These are phyloP conservation scores for Drosophila macrothrix DNA, from an alignment of 2,888 invertebrate genomes.

Conservation along the genomic window DNA sequence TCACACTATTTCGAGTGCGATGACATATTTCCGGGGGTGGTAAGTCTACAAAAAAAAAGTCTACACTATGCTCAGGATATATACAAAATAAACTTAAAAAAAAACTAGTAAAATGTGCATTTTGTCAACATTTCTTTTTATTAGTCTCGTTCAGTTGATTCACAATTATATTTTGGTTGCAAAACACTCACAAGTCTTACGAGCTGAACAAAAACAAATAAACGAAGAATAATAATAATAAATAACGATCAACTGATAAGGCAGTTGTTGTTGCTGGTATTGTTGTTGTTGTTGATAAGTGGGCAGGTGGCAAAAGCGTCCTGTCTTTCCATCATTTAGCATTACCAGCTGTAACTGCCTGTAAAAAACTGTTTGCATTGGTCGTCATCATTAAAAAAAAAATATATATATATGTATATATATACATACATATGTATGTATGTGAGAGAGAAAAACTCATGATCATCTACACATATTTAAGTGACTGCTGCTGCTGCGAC, in stretches of 20 bases:
- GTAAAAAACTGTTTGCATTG: slow-evolving; percentile 32
- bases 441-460: slow-evolving; percentile 23
- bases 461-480: slow-evolving; percentile 44
- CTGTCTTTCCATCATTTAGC: neutral
- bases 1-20: slow-evolving; percentile 65
- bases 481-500: slow-evolving; percentile 41
- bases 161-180: slow-evolving; percentile 73
- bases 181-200: slow-evolving; percentile 48
- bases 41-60: slow-evolving; percentile 45
- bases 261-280: neutral
- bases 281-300: slow-evolving; percentile 22
- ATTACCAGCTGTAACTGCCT: slow-evolving; percentile 27
- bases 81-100: neutral
- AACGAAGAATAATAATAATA: slow-evolving; percentile 11
- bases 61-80: slow-evolving; percentile 3
- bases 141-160: slow-evolving; percentile 53
- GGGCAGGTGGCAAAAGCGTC: slow-evolving; percentile 27
- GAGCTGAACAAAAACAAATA: slow-evolving; percentile 11
- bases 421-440: neutral
- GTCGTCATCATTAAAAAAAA: slow-evolving; percentile 49
- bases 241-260: slow-evolving; percentile 55
- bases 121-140: slow-evolving; percentile 47
- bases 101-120: slow-evolving; percentile 3
- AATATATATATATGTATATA: neutral
- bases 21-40: slow-evolving; percentile 67